Evolutionary conservation across 2,888 invertebrate genomes (phyloP), one percentile per base, ranked within the genome.

Genomic region (Aporophyla lueneburgensis): DNA sequence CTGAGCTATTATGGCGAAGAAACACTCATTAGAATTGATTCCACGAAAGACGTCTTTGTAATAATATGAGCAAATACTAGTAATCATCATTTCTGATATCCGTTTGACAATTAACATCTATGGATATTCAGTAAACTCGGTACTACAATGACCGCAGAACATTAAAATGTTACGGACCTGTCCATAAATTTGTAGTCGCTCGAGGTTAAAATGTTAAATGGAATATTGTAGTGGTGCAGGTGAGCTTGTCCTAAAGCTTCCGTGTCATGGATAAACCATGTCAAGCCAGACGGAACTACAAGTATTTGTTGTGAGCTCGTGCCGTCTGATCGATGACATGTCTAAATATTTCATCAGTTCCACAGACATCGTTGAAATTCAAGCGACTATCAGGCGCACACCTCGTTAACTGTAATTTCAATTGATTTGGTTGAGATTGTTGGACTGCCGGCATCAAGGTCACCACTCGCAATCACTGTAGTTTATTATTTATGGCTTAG

Each of bases 341-440:
- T 91, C 87, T 91, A 93, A 90, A 80, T 92, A 91, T 92, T 89
- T 87, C 76, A 84, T 86, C n/a, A 67, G 76, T 82, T 79, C 84
- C 71, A 87, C 84, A 86, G 88, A 87, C 84, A 78, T 62, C 40
- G 90, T 86, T 87, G 89, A 91, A 90, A 86, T 92, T 91, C 83
- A 78, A 74, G 76, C 65, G 79, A 81, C 82, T 84, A 88, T 88
- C 81, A 81, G 81, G 65, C 65, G 76, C 65, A 56, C 72, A 71
- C 83, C 82, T 85, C 79, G 81, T 86, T 86, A 80, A 72, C 83
- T 78, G 81, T 89, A 86, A 86, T 89, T 89, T 84, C 81, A 86
- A 89, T 90, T 87, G 86, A 90, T 89, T 88, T 81, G 74, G 71
- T 81, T 77, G 84, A 78, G 79, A 87, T 87, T 87, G 87, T 14